These are phyloP conservation scores for Aethina tumida DNA, from an alignment of 1,140 invertebrate species.

Conservation along the genomic window DNA sequence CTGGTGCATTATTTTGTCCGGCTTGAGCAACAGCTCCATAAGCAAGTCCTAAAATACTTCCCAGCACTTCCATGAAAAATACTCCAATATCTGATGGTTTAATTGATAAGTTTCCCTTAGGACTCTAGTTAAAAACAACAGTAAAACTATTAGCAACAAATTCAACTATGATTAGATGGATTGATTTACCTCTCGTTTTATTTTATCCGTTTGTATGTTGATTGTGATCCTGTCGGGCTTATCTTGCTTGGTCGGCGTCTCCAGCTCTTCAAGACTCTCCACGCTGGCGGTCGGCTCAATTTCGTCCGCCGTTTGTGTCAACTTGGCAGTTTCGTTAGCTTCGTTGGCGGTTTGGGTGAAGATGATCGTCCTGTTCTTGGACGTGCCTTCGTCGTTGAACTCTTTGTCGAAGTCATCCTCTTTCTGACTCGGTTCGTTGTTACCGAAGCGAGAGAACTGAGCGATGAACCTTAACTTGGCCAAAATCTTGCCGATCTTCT, in stretches of 20 bases:
- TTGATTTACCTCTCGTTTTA: too few relatives aligned
- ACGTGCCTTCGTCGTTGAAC: too few relatives aligned
- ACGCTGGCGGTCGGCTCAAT: background rate
- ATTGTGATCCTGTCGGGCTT: background rate
- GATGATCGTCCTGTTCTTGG: slow-evolving; percentile 1
- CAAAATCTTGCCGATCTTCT: slow-evolving; percentile 14
- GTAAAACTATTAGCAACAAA: too few relatives aligned
- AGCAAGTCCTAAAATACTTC: slow-evolving; percentile 16
- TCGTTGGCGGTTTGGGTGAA: slow-evolving; percentile 1
- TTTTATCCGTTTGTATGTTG: background rate
- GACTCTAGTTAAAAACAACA: too few relatives aligned
- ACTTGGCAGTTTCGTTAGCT: background rate
- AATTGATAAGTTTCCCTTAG: too few relatives aligned
- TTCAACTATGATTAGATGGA: too few relatives aligned
- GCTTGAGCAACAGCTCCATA: slow-evolving; percentile 20
- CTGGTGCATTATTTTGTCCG: too few relatives aligned
- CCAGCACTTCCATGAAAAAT: slow-evolving; percentile 18
- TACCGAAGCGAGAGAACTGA: slow-evolving; percentile 11
- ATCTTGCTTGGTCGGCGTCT: background rate
- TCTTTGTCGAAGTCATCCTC: too few relatives aligned
- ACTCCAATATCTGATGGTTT: too few relatives aligned
- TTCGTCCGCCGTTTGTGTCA: background rate
- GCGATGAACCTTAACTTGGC: slow-evolving; percentile 10
- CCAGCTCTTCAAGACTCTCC: background rate
- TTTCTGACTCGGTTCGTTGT: slow-evolving; percentile 5